phyloP scores from a whole-genome alignment of 2,888 invertebrate species.

The Ochropleura leucogaster region DNA sequence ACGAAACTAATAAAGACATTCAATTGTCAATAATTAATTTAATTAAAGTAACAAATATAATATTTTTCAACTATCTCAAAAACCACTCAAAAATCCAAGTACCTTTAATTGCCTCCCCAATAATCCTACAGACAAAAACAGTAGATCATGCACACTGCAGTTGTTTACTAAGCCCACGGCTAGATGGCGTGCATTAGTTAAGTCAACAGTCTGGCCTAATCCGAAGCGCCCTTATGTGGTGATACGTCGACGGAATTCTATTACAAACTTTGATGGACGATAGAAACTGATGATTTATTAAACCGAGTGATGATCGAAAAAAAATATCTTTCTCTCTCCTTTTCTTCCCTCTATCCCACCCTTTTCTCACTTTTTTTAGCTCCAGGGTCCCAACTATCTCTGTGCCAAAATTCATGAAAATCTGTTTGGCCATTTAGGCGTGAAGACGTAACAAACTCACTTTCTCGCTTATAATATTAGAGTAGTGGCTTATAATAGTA shows the following conservation, averaged over 20 bases:
- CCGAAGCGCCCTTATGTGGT: constrained; percentile 64
- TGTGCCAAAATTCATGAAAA: too few species aligned
- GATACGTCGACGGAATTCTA: constrained; percentile 31
- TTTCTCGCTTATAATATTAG: too few species aligned
- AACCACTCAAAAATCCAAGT: constrained; percentile 26
- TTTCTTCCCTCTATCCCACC: background rate
- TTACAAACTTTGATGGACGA: constrained; percentile 32
- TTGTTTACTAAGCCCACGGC: constrained; percentile 85
- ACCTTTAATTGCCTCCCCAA: constrained; percentile 71
- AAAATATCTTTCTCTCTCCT: background rate
- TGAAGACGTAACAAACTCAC: too few species aligned
- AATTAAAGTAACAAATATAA: too few species aligned
- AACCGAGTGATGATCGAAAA: too few species aligned
- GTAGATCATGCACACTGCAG: constrained; percentile 71
- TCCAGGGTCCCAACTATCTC: too few species aligned
- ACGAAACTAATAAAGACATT: background rate
- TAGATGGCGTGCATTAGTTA: constrained; percentile 89
- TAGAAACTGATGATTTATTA: constrained; percentile 6
- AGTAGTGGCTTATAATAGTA: too few species aligned
- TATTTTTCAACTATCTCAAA: background rate
- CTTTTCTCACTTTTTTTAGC: too few species aligned
- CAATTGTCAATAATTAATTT: background rate
- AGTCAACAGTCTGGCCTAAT: constrained; percentile 84
- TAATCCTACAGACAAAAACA: constrained; percentile 83
- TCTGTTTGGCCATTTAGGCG: too few species aligned